Evolutionary conservation across 2,888 invertebrate species (phyloP), one percentile per base, ranked within the genome.

Genomic region (Zaprionus obscuricornis): DNA sequence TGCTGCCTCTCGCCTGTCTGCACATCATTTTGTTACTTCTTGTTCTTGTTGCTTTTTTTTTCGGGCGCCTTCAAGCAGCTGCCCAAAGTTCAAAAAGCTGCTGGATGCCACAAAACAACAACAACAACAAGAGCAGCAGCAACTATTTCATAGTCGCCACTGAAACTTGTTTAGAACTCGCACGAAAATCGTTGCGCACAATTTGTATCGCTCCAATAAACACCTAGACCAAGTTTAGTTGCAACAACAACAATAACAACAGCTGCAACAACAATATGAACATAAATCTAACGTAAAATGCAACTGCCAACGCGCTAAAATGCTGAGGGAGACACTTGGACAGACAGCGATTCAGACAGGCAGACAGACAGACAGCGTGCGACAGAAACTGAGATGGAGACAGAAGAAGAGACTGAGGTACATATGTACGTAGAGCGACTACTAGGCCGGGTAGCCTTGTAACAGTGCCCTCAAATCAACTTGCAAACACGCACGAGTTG

Each of bases 401-500:
- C 45, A 40, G 47, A 39, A 33, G n/a, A n/a, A 46, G 55, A 74
- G 29, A n/a, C n/a, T n/a, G n/a, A n/a, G n/a, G 29, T 29, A 10
- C 3, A 3, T 29, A 10, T 29, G 29, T 5, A 3, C 10, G 29
- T 29, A 10, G 14, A 5, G 14, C 13, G 31, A 64, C 56, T 33
- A 74, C 55, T 66, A 49, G 85, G 74, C 79, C 63, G 60, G 84
- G 43, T 50, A 84, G 78, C 87, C 87, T 87, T 88, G 87, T 87
- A 87, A 86, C 76, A 88, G 74, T 88, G 87, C 88, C 88, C 87
- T 76, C 88, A 88, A 87, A 87, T 78, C 78, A 70, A 73, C 69
- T 76, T 45, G 66, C 60, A 51, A 69, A 55, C 60, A 84, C 77
- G 85, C 78, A 81, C 81, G 65, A 60, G 68, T 50, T 67, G 64